A percentile compares a stretch with the other conserved stretches of the same genome.
Conservation (phyloP, 1,140 invertebrate genomes). For the Solenopsis fugax region DNA sequence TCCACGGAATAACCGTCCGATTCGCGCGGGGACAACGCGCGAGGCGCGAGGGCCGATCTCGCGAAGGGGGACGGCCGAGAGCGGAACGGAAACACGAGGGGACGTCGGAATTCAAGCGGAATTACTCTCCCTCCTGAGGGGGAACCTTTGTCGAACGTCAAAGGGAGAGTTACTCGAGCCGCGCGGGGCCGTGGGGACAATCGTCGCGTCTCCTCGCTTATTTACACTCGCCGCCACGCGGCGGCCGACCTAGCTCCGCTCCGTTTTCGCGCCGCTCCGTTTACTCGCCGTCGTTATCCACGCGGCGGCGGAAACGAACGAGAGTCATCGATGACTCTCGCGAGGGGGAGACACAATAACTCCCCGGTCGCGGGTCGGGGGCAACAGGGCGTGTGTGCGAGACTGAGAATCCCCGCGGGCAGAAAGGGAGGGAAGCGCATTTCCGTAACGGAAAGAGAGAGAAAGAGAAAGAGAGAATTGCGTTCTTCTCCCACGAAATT, state of each 20-base stretch:
- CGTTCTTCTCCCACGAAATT: no score
- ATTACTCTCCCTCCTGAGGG: not conserved
- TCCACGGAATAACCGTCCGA: not conserved
- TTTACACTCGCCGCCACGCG: not conserved
- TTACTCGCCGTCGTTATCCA: not conserved
- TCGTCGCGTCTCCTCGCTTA: not conserved
- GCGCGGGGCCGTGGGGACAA: not conserved
- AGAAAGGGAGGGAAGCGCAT: no score
- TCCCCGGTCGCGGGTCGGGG: not conserved
- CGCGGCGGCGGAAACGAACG: not conserved
- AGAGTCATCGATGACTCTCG: constrained; percentile 20
- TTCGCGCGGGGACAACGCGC: not conserved
- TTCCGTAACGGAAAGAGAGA: no score
- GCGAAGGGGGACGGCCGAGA: not conserved
- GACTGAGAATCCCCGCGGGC: not conserved
- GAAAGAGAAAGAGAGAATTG: no score
- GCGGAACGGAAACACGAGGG: not conserved
- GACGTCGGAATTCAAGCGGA: not conserved
- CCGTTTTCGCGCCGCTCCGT: not conserved
- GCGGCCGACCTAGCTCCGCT: not conserved
- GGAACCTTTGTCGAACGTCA: not conserved
- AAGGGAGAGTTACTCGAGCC: not conserved
- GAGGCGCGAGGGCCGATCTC: no score
- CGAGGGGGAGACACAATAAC: constrained; percentile 1
- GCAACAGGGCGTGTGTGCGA: not conserved